Percentiles rank a stretch among this genome's conserved stretches.
phyloP scores from a whole-genome alignment of 2,888 invertebrate genomes.

The Cremastobaeus sp. region DNA sequence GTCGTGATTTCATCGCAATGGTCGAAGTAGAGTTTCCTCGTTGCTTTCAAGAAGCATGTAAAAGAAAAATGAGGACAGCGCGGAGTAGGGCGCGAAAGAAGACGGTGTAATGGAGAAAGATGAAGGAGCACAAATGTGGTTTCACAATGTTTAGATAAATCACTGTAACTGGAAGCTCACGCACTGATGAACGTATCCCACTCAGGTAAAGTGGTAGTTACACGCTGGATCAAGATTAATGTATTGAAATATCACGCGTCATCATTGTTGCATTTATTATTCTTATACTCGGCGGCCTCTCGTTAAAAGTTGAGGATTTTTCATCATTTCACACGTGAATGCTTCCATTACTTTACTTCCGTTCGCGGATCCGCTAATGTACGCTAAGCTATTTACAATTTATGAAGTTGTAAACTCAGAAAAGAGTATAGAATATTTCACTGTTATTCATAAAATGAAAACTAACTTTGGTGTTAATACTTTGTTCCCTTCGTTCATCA shows the following conservation, averaged over 20 bases:
- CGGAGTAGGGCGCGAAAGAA: constrained; percentile 53
- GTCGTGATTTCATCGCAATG: constrained; percentile 61
- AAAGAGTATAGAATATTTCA: constrained; percentile 21
- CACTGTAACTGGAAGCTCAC: constrained; percentile 59
- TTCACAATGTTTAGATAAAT: constrained; percentile 62
- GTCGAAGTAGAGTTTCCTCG: constrained; percentile 59
- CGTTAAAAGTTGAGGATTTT: constrained; percentile 46
- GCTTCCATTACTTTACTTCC: constrained; percentile 26
- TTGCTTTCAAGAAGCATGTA: constrained; percentile 60
- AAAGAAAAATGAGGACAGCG: constrained; percentile 61
- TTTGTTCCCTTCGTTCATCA: too few relatives aligned
- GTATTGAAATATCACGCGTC: constrained; percentile 61
- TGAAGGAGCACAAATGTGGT: constrained; percentile 61
- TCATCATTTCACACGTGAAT: constrained; percentile 36
- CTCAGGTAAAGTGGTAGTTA: constrained; percentile 59
- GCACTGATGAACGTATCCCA: constrained; percentile 60
- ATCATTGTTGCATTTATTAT: constrained; percentile 60
- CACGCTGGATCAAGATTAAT: constrained; percentile 60
- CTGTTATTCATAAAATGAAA: constrained; percentile 16
- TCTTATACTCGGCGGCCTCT: constrained; percentile 27
- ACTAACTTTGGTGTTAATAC: constrained; percentile 21
- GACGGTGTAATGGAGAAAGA: constrained; percentile 61
- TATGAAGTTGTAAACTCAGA: constrained; percentile 21
- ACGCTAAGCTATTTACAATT: constrained; percentile 28
- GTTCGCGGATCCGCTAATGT: constrained; percentile 28